These are phyloP conservation scores for Drosophila fungiperda DNA, from an alignment of 2,888 invertebrate species.

Conservation along the genomic window DNA sequence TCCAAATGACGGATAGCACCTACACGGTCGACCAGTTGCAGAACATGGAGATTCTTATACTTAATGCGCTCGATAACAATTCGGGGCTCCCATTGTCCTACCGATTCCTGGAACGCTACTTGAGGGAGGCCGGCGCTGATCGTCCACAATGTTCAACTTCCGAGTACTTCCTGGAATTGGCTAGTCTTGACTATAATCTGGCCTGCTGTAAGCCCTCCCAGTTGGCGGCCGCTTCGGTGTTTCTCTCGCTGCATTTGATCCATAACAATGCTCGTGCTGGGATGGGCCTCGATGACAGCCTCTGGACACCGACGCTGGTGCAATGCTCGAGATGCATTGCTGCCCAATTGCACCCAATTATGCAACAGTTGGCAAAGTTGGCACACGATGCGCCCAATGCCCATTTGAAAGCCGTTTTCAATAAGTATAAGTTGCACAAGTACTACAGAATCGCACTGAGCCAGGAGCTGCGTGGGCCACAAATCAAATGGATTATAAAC, in stretches of 20 bases:
- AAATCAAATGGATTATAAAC: constrained; percentile 68
- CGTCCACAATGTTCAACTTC: constrained; percentile 92
- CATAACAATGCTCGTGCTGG: constrained; percentile 72
- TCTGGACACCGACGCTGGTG: constrained; percentile 91
- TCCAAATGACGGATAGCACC: constrained; percentile 95
- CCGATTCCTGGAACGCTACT: constrained; percentile 94
- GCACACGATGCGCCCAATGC: constrained; percentile 89
- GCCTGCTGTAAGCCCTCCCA: constrained; percentile 92
- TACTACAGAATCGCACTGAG: constrained; percentile 88
- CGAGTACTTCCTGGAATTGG: constrained; percentile 95
- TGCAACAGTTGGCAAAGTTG: constrained; percentile 89
- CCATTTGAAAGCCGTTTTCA: constrained; percentile 89
- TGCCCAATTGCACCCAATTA: constrained; percentile 89
- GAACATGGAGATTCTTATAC: constrained; percentile 92
- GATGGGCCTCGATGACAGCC: constrained; percentile 79
- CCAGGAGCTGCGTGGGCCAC: constrained; percentile 86
- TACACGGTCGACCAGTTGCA: constrained; percentile 92
- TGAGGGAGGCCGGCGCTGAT: constrained; percentile 87
- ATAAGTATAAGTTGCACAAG: constrained; percentile 88
- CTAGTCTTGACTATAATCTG: constrained; percentile 92
- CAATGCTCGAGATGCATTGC: constrained; percentile 92
- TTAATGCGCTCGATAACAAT: constrained; percentile 91
- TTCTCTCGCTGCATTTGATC: constrained; percentile 81
- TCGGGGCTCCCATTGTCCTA: constrained; percentile 94
- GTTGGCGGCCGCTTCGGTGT: constrained; percentile 84